Conservation (phyloP, 2,797 vertebrate genomes). For the Leptatherina wallacei region DNA sequence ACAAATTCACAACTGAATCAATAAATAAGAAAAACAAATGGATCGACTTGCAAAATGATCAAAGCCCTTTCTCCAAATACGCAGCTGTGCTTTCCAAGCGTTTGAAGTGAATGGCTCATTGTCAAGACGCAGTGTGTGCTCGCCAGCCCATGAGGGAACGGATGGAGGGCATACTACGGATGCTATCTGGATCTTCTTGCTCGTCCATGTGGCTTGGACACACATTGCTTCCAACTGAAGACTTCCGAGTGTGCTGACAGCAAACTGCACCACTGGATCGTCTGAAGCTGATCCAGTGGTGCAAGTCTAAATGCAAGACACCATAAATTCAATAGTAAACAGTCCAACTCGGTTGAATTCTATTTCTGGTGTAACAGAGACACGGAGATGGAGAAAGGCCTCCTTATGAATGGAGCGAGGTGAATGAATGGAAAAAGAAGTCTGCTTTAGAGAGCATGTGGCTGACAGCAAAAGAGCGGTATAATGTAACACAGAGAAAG, state of each 20-base stretch:
- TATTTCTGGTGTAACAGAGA: slow-evolving; percentile 37
- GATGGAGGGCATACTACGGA: slow-evolving; percentile 59
- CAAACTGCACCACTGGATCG: slow-evolving; percentile 20
- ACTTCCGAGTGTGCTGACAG: slow-evolving; percentile 66
- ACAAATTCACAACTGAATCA: slow-evolving; percentile 51
- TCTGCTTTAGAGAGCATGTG: slow-evolving; percentile 33
- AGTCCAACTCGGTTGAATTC: slow-evolving; percentile 22
- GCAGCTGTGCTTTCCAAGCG: slow-evolving; percentile 68
- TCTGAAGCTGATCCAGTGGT: slow-evolving; percentile 73
- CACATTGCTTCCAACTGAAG: slow-evolving; percentile 65
- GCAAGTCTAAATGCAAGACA: slow-evolving; percentile 49
- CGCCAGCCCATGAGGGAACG: slow-evolving; percentile 55
- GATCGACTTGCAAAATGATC: slow-evolving; percentile 64
- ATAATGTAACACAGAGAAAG: slow-evolving; percentile 28
- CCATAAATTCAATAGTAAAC: slow-evolving; percentile 65
- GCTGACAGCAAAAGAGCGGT: slow-evolving; percentile 28
- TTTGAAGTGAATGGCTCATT: slow-evolving; percentile 82
- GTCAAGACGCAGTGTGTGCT: slow-evolving; percentile 63
- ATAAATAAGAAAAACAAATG: slow-evolving; percentile 43
- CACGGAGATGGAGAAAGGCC: slow-evolving; percentile 13
- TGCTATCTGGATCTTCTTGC: slow-evolving; percentile 55
- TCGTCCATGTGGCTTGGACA: slow-evolving; percentile 55
- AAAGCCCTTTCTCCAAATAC: slow-evolving; percentile 67
- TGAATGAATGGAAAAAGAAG: slow-evolving; percentile 44
- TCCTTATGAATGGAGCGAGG: slow-evolving; percentile 60